These are phyloP conservation scores for Mylabris phalerata DNA, from an alignment of 1,140 invertebrate species.

Conservation along the genomic window DNA sequence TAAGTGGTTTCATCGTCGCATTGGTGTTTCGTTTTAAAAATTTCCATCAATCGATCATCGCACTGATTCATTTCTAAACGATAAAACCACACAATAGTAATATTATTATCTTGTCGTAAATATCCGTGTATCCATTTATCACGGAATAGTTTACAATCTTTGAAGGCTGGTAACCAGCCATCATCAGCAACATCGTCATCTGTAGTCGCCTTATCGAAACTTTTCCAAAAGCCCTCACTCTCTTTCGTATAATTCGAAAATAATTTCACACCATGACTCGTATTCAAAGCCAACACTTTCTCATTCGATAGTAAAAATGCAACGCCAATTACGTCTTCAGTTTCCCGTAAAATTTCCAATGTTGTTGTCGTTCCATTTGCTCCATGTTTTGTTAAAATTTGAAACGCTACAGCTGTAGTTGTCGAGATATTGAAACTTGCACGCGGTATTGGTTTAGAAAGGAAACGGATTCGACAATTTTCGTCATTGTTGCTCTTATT, in stretches of 20 bases:
- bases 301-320: slow-evolving; percentile 16
- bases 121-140: slow-evolving; percentile 31
- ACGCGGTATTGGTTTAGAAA: slow-evolving; percentile 27
- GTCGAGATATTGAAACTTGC: slow-evolving; percentile 21
- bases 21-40: slow-evolving; percentile 37
- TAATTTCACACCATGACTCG: slow-evolving; percentile 21
- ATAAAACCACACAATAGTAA: slow-evolving; percentile 34
- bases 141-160: slow-evolving; percentile 26
- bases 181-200: background rate
- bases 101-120: slow-evolving; percentile 10
- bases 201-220: slow-evolving; percentile 17
- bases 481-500: slow-evolving; percentile 19
- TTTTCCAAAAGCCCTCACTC: slow-evolving; percentile 26
- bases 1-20: slow-evolving; percentile 39
- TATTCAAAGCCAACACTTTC: slow-evolving; percentile 23
- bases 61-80: slow-evolving; percentile 39
- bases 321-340: slow-evolving; percentile 16
- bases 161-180: slow-evolving; percentile 32
- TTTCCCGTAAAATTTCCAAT: too few relatives aligned
- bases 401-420: background rate
- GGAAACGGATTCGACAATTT: slow-evolving; percentile 24
- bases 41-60: slow-evolving; percentile 34
- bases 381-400: slow-evolving; percentile 17
- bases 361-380: slow-evolving; percentile 13
- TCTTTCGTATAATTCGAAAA: slow-evolving; percentile 26